Conservation (phyloP, 2,797 vertebrate species). For the Gastrophryne carolinensis region DNA sequence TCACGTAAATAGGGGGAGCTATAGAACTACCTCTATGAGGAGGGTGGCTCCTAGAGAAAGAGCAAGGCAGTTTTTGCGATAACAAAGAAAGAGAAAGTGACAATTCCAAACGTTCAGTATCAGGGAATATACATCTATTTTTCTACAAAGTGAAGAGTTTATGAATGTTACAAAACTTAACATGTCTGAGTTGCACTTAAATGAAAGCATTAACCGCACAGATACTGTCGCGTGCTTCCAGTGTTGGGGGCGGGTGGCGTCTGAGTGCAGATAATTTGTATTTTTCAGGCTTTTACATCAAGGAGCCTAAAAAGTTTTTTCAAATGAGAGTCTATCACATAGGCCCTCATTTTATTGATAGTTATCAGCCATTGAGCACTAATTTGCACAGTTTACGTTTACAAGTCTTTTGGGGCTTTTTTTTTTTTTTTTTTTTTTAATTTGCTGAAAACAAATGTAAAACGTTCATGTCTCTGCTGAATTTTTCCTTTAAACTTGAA, state of each 20-base stretch:
- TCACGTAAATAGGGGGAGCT: background rate
- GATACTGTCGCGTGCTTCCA: conserved; percentile 72
- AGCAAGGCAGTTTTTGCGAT: conserved; percentile 55
- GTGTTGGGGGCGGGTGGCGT: background rate
- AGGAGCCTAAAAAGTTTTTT: conserved; percentile 61
- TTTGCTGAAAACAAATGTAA: background rate
- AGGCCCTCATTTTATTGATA: conserved; percentile 48
- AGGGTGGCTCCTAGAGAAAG: conserved; percentile 56
- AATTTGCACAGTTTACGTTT: conserved; percentile 43
- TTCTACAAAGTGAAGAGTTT: conserved; percentile 68
- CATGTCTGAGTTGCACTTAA: conserved; percentile 73
- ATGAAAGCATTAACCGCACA: conserved; percentile 67
- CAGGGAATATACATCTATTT: conserved; percentile 77
- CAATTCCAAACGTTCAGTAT: conserved; percentile 73
- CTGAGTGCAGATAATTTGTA: background rate
- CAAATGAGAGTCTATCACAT: conserved; percentile 62
- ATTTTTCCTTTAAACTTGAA: background rate
- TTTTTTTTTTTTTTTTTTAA: background rate
- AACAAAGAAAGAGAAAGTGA: conserved; percentile 59
- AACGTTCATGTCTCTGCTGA: background rate
- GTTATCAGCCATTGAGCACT: conserved; percentile 17
- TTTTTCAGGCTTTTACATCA: background rate
- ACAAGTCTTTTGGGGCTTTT: conserved; percentile 5
- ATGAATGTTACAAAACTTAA: conserved; percentile 70
- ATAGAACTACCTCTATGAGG: conserved; percentile 49